These are phyloP conservation scores for Papilio helenus DNA, from an alignment of 1,140 invertebrate species.

Conservation along the genomic window DNA sequence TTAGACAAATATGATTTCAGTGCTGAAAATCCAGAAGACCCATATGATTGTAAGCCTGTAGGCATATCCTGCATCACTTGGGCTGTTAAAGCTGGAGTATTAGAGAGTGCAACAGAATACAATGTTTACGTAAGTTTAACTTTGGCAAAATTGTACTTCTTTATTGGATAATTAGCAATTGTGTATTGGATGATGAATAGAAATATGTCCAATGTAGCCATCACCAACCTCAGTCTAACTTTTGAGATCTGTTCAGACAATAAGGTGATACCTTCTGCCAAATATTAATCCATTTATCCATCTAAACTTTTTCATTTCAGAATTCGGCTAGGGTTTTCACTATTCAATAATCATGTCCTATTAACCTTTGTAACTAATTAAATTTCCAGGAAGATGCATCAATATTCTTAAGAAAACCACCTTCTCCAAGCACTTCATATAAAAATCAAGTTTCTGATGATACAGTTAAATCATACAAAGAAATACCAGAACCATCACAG, in stretches of 20 bases:
- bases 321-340: too few relatives aligned
- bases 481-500: slow-evolving; percentile 86
- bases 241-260: too few relatives aligned
- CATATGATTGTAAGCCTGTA: slow-evolving; percentile 59
- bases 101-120: slow-evolving; percentile 71
- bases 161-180: too few relatives aligned
- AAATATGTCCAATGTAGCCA: too few relatives aligned
- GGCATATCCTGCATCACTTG: slow-evolving; percentile 85
- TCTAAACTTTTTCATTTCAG: too few relatives aligned
- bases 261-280: too few relatives aligned
- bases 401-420: slow-evolving; percentile 82
- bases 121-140: slow-evolving; percentile 75
- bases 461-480: slow-evolving; percentile 85
- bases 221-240: too few relatives aligned
- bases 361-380: too few relatives aligned
- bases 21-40: slow-evolving; percentile 68
- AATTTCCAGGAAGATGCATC: slow-evolving; percentile 82
- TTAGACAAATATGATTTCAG: slow-evolving; percentile 87
- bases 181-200: too few relatives aligned
- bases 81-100: slow-evolving; percentile 78
- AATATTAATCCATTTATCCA: too few relatives aligned
- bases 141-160: neutral
- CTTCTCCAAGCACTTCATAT: slow-evolving; percentile 64
- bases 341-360: too few relatives aligned
- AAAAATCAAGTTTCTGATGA: slow-evolving; percentile 81